Conservation (phyloP, 2,888 invertebrate species). For the Eremobia ochroleuca region DNA sequence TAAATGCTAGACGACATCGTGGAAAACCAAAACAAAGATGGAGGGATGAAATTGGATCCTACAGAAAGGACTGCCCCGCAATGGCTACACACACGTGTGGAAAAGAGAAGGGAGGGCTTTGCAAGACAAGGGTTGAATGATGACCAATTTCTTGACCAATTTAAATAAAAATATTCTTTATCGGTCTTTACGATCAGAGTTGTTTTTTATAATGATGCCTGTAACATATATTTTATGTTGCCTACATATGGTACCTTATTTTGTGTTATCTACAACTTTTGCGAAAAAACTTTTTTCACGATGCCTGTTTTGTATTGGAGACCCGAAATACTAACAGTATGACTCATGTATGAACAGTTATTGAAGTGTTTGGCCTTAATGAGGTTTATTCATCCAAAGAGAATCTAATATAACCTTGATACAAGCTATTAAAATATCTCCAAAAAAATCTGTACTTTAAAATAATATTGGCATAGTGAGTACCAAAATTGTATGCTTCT, state of each 20-base stretch:
- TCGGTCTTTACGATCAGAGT: background rate
- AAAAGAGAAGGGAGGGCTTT: background rate
- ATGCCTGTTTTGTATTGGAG: background rate
- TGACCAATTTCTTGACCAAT: background rate
- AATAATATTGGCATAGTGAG: background rate
- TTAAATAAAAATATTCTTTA: background rate
- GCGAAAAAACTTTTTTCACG: background rate
- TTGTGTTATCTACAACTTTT: constrained; percentile 6
- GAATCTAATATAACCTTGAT: background rate
- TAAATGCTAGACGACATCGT: background rate
- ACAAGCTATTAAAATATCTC: background rate
- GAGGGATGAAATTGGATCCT: background rate
- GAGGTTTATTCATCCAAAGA: background rate
- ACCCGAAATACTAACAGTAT: background rate
- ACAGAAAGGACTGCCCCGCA: background rate
- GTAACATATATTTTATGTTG: background rate
- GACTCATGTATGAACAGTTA: background rate
- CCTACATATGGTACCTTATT: background rate
- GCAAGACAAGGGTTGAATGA: background rate
- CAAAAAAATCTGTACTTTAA: background rate
- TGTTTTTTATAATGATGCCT: background rate
- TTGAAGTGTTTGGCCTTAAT: background rate
- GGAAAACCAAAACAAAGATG: background rate
- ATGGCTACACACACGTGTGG: background rate
- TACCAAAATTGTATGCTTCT: background rate